Evolutionary conservation across 2,888 invertebrate species (phyloP).

Genomic region (Darwinula stevensoni): DNA sequence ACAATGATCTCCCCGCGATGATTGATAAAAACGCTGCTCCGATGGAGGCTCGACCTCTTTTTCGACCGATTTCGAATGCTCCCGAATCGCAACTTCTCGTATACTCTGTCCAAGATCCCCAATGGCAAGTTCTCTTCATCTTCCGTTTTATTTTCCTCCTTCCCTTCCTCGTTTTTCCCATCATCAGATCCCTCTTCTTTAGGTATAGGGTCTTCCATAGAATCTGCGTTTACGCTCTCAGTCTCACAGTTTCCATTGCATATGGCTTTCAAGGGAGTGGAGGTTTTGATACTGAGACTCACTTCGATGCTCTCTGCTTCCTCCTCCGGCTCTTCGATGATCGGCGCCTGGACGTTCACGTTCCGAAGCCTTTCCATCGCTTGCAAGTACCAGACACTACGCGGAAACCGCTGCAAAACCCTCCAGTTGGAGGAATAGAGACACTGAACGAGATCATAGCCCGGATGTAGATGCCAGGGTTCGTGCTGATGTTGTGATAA

Average conservation of each 20-base stretch:
- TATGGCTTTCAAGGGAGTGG: too few species aligned
- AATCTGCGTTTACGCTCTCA: not conserved
- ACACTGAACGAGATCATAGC: too few species aligned
- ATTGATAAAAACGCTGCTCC: not conserved
- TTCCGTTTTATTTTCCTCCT: too few species aligned
- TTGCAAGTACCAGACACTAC: not conserved
- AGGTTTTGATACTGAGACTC: too few species aligned
- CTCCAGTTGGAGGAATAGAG: slow-evolving; percentile 1
- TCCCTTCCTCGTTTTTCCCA: too few species aligned
- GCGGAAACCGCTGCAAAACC: not conserved
- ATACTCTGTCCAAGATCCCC: not conserved
- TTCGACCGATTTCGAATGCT: too few species aligned
- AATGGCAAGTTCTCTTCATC: too few species aligned
- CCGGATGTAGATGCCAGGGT: too few species aligned
- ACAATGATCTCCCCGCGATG: slow-evolving; percentile 1
- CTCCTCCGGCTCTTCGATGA: slow-evolving; percentile 2
- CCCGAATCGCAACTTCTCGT: not conserved
- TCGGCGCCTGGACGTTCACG: not conserved
- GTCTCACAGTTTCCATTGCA: too few species aligned
- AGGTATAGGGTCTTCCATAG: not conserved
- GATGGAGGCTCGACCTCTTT: not conserved
- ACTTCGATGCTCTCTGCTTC: not conserved
- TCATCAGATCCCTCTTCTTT: too few species aligned
- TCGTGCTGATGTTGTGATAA: too few species aligned
- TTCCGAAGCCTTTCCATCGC: not conserved